phyloP scores from a whole-genome alignment of 1,140 invertebrate genomes.

The Pseudomyrmex flavicornis region DNA sequence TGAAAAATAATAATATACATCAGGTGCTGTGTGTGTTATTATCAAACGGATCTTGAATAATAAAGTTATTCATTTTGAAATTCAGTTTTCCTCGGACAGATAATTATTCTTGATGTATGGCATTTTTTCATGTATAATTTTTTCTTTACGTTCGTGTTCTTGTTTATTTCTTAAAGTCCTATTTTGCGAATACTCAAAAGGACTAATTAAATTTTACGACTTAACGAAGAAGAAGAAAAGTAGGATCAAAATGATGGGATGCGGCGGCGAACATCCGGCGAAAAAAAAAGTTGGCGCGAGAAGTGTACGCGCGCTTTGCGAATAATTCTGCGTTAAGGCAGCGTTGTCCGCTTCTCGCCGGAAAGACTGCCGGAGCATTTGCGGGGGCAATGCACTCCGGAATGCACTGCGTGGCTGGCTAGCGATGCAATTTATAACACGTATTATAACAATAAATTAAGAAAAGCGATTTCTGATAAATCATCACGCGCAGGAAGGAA shows the following conservation, averaged over 20 bases:
- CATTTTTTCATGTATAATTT: background rate
- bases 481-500: background rate
- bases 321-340: constrained; percentile 78
- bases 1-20: constrained; percentile 35
- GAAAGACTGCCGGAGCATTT: constrained; percentile 78
- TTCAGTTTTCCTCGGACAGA: background rate
- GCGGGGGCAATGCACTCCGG: constrained; percentile 84
- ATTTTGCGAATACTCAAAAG: constrained; percentile 22
- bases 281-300: constrained; percentile 66
- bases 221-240: constrained; percentile 48
- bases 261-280: constrained; percentile 41
- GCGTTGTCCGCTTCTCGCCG: constrained; percentile 66
- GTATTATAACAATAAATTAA: constrained; percentile 34
- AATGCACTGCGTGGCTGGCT: constrained; percentile 82
- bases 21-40: background rate
- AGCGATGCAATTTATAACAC: constrained; percentile 74
- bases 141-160: background rate
- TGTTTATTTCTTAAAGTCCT: constrained; percentile 25
- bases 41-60: constrained; percentile 39
- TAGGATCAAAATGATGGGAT: constrained; percentile 36
- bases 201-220: constrained; percentile 49
- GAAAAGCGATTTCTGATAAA: constrained; percentile 5
- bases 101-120: background rate
- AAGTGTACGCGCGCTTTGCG: constrained; percentile 68
- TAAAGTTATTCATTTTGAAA: background rate